Percentiles rank a stretch among this genome's conserved stretches.
phyloP scores from a whole-genome alignment of 2,113 vertebrate genomes.

The Athene cunicularia region DNA sequence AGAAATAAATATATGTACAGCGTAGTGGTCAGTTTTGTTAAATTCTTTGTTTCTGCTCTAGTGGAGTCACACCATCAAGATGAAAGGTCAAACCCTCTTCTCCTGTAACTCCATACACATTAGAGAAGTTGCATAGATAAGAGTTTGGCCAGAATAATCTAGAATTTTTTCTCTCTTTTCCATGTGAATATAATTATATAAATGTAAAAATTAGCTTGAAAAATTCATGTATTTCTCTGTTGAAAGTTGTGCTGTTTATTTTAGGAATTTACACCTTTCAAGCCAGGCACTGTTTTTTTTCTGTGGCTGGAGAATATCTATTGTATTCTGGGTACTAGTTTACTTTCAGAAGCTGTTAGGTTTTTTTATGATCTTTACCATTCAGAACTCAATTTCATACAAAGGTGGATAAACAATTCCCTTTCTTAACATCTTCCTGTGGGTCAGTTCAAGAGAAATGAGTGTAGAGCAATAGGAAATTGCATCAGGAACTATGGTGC shows the following conservation, averaged over 20 bases:
- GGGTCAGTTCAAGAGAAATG: not conserved
- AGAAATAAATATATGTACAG: not conserved
- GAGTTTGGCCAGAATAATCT: not conserved
- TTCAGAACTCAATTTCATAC: not conserved
- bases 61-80: not conserved
- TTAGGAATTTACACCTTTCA: not conserved
- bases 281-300: not conserved
- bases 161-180: not conserved
- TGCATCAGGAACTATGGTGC: not conserved
- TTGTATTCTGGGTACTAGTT: not conserved
- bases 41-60: not conserved
- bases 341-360: not conserved
- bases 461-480: not conserved
- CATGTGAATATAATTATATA: not conserved
- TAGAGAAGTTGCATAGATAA: not conserved
- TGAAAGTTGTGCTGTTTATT: not conserved
- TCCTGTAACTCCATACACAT: not conserved
- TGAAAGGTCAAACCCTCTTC: not conserved
- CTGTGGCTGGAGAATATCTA: not conserved
- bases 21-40: not conserved
- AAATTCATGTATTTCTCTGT: not conserved
- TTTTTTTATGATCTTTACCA: not conserved
- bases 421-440: not conserved
- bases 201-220: not conserved
- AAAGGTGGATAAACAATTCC: not conserved